Conservation (phyloP, 1,140 invertebrate genomes). For the Diprion similis region DNA sequence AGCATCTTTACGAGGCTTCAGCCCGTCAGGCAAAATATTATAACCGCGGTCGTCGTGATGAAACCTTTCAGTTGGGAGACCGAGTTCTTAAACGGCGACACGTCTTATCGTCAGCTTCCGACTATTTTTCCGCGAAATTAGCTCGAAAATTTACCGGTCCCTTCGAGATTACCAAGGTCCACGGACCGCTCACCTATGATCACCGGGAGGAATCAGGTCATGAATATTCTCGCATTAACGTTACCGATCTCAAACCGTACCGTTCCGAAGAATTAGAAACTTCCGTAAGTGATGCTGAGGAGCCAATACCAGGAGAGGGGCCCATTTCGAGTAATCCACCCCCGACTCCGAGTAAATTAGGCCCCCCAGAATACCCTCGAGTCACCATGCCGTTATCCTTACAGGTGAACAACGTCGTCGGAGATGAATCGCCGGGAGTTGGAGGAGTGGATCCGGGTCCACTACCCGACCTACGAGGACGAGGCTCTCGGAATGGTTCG, state of each 20-base stretch:
- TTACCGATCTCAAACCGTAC: background rate
- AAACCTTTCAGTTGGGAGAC: slow-evolving; percentile 13
- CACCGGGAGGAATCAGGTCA: background rate
- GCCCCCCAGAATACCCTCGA: too few relatives aligned
- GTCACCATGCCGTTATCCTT: too few relatives aligned
- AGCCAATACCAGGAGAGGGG: too few relatives aligned
- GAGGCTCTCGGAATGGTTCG: too few relatives aligned
- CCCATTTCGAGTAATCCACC: too few relatives aligned
- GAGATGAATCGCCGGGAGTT: too few relatives aligned
- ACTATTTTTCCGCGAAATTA: slow-evolving; percentile 29
- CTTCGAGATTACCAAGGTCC: background rate
- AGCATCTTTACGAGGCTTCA: background rate
- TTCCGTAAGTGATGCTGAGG: too few relatives aligned
- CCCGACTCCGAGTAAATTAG: too few relatives aligned
- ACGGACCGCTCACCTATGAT: background rate
- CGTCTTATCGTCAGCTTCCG: slow-evolving; percentile 26
- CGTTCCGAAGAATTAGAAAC: too few relatives aligned
- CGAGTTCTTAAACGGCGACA: slow-evolving; percentile 26
- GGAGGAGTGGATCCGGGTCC: too few relatives aligned
- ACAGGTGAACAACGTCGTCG: too few relatives aligned
- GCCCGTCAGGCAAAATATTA: slow-evolving; percentile 21
- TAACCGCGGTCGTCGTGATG: slow-evolving; percentile 27
- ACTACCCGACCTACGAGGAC: too few relatives aligned
- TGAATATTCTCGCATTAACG: background rate
- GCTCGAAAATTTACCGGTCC: slow-evolving; percentile 27